Conservation (phyloP, 2,888 invertebrate species). For the Ecdyonurus torrentis region DNA sequence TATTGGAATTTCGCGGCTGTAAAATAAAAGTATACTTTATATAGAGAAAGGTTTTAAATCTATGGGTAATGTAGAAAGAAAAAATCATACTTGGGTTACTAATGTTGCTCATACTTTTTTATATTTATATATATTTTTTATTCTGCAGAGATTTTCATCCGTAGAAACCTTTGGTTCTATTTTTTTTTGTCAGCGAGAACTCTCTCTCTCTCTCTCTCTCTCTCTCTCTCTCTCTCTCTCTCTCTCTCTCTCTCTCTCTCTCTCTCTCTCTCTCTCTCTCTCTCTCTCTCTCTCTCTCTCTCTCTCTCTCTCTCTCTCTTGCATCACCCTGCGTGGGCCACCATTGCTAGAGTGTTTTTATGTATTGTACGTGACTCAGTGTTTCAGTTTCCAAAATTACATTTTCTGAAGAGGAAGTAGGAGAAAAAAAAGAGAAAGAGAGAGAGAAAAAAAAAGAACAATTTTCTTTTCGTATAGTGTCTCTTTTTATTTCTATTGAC, state of each 20-base stretch:
- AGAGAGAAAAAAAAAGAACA: not conserved
- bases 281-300: no score
- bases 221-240: no score
- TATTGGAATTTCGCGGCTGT: not conserved
- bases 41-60: not conserved
- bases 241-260: no score
- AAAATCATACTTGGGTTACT: not conserved
- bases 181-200: no score
- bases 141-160: not conserved
- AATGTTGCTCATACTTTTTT: not conserved
- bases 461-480: not conserved
- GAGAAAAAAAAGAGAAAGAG: not conserved
- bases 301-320: no score
- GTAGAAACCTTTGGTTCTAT: not conserved
- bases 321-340: not conserved
- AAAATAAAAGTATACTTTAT: not conserved
- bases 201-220: no score
- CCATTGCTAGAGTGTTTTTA: not conserved
- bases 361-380: not conserved
- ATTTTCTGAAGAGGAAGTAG: not conserved
- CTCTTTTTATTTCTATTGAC: not conserved
- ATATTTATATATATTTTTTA: not conserved
- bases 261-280: no score
- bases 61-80: not conserved
- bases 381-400: not conserved